Evolutionary conservation across 1,140 invertebrate species (phyloP), one percentile per base, ranked within the genome.

Genomic region (Acromyrmex charruanus): DNA sequence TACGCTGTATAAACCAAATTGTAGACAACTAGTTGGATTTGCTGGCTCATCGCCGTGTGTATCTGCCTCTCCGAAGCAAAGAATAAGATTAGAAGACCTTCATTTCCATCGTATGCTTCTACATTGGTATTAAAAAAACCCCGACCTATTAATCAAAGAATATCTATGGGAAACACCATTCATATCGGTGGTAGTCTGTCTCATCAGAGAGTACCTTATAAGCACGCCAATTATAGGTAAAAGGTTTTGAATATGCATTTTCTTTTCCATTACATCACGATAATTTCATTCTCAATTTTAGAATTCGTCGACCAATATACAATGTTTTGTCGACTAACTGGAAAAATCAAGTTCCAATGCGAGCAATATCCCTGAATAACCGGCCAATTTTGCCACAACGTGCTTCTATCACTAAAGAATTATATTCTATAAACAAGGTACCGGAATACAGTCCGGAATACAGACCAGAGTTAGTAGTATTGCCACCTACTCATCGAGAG

Each of bases 221-320:
- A 94, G 53, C 91, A 93, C 0, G 61, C 90, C n/a, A 94, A 93
- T 88, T 92, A 93, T 77, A 93, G 94, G 93, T 95, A 87, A 58
- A 9, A 71, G 77, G 25, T 44, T 21, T 35, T 28, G 18, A 77
- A 44, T 44, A n/a, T 59, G 14, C 21, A 59, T 59, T 77, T 58
- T 3, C 12, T 9, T 55, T 55, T 16, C 4, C 3, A 35, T 28
- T 79, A 65, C 21, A 31, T 51, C 49, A 51, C 49, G 14, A n/a
- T 28, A 14, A 65, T 39, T 53, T 39, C 2, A 77, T 51, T 69
- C 3, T 71, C n/a, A 35, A 75, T 59, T 86, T 87, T 69, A 92
- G 93, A 61, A 85, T 93, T 28, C 91, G 92, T 58, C 88, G 92
- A 16, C 93, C 93, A 14, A 88, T 93, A 74, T 93, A 92, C 77